Conservation (phyloP, 2,797 vertebrate species). For the Alfaro cultratus region DNA sequence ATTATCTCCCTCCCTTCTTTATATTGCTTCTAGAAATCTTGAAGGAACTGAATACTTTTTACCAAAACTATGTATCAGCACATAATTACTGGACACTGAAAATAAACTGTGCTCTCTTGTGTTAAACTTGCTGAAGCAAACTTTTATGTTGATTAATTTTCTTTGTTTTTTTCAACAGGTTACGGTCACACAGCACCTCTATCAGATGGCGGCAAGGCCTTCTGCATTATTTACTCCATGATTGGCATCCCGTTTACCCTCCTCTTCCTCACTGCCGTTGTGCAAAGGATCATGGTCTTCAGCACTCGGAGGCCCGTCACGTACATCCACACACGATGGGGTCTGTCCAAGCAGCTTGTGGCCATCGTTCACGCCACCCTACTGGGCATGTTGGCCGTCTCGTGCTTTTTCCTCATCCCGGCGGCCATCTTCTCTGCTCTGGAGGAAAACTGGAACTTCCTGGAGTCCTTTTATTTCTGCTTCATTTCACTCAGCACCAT, state of each 20-base stretch:
- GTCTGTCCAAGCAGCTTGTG: conserved; percentile 90
- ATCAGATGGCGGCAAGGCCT: conserved; percentile 94
- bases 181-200: conserved; percentile 97
- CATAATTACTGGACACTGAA: not conserved
- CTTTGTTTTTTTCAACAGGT: conserved; percentile 74
- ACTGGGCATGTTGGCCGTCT: conserved; percentile 85
- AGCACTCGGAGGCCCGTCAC: conserved; percentile 88
- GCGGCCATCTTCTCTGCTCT: conserved; percentile 91
- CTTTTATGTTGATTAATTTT: not conserved
- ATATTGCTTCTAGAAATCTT: not conserved
- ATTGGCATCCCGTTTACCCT: conserved; percentile 97
- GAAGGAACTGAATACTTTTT: not conserved
- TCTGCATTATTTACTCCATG: conserved; percentile 95
- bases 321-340: conserved; percentile 92
- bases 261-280: conserved; percentile 95
- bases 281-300: conserved; percentile 92
- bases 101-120: not conserved
- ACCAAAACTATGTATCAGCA: not conserved
- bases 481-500: conserved; percentile 99
- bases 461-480: conserved; percentile 98
- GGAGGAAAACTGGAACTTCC: conserved; percentile 97
- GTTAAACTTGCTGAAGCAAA: not conserved
- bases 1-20: no score
- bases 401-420: conserved; percentile 94
- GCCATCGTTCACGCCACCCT: conserved; percentile 87